phyloP scores from a whole-genome alignment of 1,140 invertebrate genomes.

The Hyles euphorbiae region DNA sequence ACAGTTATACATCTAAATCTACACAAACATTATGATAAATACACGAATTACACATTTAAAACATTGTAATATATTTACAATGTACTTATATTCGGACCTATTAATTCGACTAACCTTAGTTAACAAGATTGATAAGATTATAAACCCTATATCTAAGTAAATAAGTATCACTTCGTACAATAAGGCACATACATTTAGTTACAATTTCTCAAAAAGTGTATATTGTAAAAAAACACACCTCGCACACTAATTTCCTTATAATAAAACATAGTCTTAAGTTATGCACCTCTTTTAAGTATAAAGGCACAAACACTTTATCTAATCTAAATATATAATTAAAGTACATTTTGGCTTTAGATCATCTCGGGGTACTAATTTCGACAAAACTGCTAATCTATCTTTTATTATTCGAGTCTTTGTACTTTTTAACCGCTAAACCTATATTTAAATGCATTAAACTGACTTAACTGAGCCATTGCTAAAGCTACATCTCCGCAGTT shows the following conservation, averaged over 20 bases:
- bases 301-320: conserved; percentile 20
- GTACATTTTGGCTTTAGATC: conserved; percentile 47
- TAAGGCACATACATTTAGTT: conserved; percentile 56
- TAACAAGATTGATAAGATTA: conserved; percentile 10
- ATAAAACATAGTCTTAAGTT: conserved; percentile 33
- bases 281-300: conserved; percentile 39
- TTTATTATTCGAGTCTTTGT: conserved; percentile 58
- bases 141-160: conserved; percentile 15
- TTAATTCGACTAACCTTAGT: conserved; percentile 10
- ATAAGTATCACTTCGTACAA: conserved; percentile 48
- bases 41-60: conserved; percentile 1
- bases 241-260: conserved; percentile 24
- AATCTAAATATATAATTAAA: conserved; percentile 21
- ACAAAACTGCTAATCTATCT: conserved; percentile 32
- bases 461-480: conserved; percentile 40
- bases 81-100: conserved; percentile 35
- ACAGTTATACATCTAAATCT: conserved; percentile 53
- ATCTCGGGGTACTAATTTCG: conserved; percentile 18
- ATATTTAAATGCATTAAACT: conserved; percentile 64
- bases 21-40: conserved; percentile 19
- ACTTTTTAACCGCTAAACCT: conserved; percentile 59
- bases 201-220: conserved; percentile 1
- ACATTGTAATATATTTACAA: conserved; percentile 27
- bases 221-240: conserved; percentile 2
- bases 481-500: conserved; percentile 32